Percentiles rank a stretch among this genome's conserved stretches.
Evolutionary conservation across 92 coral and sea anemone genomes (phyloP).

Genomic region (Blastomussa wellsi): DNA sequence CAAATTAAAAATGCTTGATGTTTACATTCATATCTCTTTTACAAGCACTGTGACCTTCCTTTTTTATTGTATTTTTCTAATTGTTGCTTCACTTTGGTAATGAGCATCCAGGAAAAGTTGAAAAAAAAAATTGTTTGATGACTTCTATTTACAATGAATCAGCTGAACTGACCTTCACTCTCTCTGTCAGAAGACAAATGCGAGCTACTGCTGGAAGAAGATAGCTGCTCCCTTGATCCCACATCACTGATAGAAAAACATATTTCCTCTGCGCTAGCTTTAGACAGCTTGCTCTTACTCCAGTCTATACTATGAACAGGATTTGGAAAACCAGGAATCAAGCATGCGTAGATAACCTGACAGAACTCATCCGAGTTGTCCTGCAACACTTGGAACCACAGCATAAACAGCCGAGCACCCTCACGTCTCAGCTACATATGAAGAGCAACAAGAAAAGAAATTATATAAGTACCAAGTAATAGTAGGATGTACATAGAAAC

Average conservation of each 20-base stretch:
- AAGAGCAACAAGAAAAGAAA: neutral
- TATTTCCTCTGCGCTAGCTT: constrained; percentile 75
- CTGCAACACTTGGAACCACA: constrained; percentile 92
- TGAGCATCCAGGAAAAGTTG: too few species aligned
- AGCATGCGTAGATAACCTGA: constrained; percentile 85
- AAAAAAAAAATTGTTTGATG: too few species aligned
- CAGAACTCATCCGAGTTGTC: constrained; percentile 81
- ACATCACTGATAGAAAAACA: constrained; percentile 69
- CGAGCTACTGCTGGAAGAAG: constrained; percentile 64
- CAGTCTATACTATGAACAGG: constrained; percentile 76
- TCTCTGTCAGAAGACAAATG: constrained; percentile 67
- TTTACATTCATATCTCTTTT: too few species aligned
- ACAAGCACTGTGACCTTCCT: too few species aligned
- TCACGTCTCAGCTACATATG: constrained; percentile 75
- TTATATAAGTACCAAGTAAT: neutral
- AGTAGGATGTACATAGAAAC: neutral
- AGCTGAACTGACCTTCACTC: constrained; percentile 78
- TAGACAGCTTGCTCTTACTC: constrained; percentile 64
- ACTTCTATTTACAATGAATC: too few species aligned
- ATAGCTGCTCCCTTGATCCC: constrained; percentile 58
- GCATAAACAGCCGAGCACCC: constrained; percentile 88
- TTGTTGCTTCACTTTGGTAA: too few species aligned
- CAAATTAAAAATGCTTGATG: too few species aligned
- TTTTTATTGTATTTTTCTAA: too few species aligned
- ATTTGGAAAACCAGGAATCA: constrained; percentile 96